Evolutionary conservation across 92 coral and sea anemone genomes (phyloP).

Genomic region (Desmophyllum pertusum): DNA sequence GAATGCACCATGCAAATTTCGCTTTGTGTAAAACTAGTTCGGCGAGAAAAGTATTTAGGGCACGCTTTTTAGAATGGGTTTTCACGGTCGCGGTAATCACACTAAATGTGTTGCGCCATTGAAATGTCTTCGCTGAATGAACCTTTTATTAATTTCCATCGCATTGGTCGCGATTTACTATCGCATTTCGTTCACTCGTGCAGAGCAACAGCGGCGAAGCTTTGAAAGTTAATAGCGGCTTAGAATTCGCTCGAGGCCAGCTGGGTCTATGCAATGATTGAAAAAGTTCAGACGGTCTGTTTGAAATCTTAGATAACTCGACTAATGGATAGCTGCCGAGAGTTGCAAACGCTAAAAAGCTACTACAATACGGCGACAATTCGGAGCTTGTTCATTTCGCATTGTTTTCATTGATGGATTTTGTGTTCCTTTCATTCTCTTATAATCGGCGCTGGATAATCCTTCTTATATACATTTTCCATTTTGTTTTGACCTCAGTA

Average conservation of each 20-base stretch:
- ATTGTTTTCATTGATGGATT: conserved; percentile 37
- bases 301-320: conserved; percentile 44
- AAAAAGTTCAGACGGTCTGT: conserved; percentile 47
- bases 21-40: conserved; percentile 49
- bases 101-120: conserved; percentile 5
- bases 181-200: conserved; percentile 46
- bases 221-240: conserved; percentile 65
- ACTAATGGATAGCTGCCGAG: conserved; percentile 8
- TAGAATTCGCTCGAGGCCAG: conserved; percentile 54
- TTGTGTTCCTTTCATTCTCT: conserved; percentile 38
- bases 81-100: conserved; percentile 6
- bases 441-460: conserved; percentile 39
- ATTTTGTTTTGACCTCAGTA: conserved; percentile 66
- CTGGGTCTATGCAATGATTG: conserved; percentile 59
- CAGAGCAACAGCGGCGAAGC: conserved; percentile 64
- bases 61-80: conserved; percentile 7
- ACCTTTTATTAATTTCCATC: conserved; percentile 29
- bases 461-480: conserved; percentile 61
- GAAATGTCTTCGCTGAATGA: conserved; percentile 18
- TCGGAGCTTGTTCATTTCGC: conserved; percentile 22
- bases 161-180: conserved; percentile 33
- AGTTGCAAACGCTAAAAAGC: background rate
- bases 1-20: conserved; percentile 65
- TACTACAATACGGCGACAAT: background rate
- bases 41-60: conserved; percentile 11